Evolutionary conservation across 2,797 vertebrate species (phyloP).

Genomic region (Psittacula derbiana): DNA sequence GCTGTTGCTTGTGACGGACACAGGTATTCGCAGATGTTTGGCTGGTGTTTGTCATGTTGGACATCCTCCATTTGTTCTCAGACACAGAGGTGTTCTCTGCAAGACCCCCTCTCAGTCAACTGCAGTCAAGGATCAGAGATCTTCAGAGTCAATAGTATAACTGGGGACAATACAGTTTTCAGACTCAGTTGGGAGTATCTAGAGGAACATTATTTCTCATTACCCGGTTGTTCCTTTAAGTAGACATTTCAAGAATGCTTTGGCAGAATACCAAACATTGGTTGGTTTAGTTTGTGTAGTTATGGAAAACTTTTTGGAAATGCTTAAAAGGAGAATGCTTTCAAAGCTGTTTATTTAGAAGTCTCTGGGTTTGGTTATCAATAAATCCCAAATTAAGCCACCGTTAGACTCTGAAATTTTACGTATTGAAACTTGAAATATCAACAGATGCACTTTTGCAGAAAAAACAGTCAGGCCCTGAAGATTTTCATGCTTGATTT

Average conservation of each 20-base stretch:
- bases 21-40: not conserved
- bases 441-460: not conserved
- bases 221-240: not conserved
- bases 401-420: not conserved
- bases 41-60: not conserved
- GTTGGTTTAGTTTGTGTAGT: not conserved
- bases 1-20: not conserved
- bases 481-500: constrained; percentile 9
- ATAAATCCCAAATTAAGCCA: constrained; percentile 7
- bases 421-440: not conserved
- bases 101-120: not conserved
- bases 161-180: not conserved
- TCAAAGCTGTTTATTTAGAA: not conserved
- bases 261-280: not conserved
- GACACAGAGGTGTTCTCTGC: not conserved
- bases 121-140: not conserved
- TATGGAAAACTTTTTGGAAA: not conserved
- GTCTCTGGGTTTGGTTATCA: not conserved
- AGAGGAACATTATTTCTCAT: not conserved
- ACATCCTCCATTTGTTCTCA: not conserved
- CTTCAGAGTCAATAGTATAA: not conserved
- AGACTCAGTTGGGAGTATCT: not conserved
- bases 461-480: not conserved
- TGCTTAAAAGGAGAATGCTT: not conserved
- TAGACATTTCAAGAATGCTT: not conserved